Evolutionary conservation across 2,888 invertebrate genomes (phyloP).

Genomic region (Homarus gammarus): DNA sequence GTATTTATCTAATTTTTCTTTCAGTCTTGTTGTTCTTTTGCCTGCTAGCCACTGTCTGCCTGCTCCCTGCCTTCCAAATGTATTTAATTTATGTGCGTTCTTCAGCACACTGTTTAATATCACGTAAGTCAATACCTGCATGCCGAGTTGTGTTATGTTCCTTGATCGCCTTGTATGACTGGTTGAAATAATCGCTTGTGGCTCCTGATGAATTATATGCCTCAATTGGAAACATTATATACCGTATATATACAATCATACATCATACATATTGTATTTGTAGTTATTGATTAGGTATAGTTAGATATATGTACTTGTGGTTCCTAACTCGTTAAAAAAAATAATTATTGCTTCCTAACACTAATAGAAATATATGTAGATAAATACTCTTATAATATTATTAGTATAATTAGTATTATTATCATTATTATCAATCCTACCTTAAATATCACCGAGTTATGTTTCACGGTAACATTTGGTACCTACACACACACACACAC

Average conservation of each 20-base stretch:
- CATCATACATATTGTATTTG: slow-evolving; percentile 34
- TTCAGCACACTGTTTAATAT: slow-evolving; percentile 35
- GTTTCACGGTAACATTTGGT: no score
- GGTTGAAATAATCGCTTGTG: no score
- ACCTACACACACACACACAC: no score
- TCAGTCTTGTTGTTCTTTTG: slow-evolving; percentile 58
- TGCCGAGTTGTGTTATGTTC: background rate
- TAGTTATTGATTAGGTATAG: background rate
- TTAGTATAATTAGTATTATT: no score
- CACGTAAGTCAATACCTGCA: slow-evolving; percentile 33
- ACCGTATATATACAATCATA: slow-evolving; percentile 25
- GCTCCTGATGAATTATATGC: background rate
- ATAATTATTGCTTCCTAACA: no score
- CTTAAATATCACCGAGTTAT: no score
- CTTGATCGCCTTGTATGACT: no score
- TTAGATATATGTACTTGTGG: background rate
- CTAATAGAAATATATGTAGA: no score
- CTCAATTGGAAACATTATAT: slow-evolving; percentile 2
- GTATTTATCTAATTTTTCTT: slow-evolving; percentile 26
- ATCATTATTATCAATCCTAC: no score
- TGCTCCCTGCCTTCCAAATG: slow-evolving; percentile 36
- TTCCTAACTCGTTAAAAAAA: no score
- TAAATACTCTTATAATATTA: no score
- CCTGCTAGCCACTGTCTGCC: slow-evolving; percentile 45
- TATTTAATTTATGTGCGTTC: slow-evolving; percentile 17